Evolutionary conservation across 2,797 vertebrate genomes (phyloP).

Genomic region (Rhabdomys pumilio): DNA sequence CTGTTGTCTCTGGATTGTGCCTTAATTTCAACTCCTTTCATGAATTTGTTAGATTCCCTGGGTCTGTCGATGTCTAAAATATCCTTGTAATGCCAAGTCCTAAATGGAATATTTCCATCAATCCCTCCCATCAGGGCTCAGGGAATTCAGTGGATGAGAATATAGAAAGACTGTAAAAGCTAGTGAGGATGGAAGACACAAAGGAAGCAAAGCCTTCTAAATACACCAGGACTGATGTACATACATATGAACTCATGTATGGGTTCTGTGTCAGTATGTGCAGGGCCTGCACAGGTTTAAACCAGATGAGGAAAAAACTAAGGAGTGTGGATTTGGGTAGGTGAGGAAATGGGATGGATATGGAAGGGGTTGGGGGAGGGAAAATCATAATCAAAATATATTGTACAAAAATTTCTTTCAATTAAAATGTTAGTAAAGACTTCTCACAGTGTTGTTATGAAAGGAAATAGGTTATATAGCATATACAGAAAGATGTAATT

Average conservation of each 20-base stretch:
- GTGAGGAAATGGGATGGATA: not conserved
- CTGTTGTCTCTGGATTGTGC: not conserved
- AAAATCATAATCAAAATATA: not conserved
- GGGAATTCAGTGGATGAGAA: not conserved
- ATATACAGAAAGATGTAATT: not conserved
- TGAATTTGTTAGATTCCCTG: not conserved
- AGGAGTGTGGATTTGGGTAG: not conserved
- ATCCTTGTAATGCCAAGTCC: not conserved
- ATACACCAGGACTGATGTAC: not conserved
- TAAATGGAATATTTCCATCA: not conserved
- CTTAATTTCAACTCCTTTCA: conserved; percentile 14
- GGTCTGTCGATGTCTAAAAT: not conserved
- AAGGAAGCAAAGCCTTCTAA: not conserved
- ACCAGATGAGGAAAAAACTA: not conserved
- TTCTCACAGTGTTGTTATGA: not conserved
- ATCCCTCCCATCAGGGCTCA: not conserved
- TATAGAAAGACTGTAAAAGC: not conserved
- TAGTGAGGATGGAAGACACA: too few species aligned
- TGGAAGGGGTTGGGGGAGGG: not conserved
- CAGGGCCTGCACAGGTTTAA: not conserved
- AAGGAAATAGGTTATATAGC: not conserved
- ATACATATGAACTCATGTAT: not conserved
- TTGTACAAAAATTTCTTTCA: not conserved
- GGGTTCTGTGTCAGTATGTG: too few species aligned
- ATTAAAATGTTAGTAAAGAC: not conserved